Conservation (phyloP, 2,113 vertebrate species). For the Philantomba maxwellii region DNA sequence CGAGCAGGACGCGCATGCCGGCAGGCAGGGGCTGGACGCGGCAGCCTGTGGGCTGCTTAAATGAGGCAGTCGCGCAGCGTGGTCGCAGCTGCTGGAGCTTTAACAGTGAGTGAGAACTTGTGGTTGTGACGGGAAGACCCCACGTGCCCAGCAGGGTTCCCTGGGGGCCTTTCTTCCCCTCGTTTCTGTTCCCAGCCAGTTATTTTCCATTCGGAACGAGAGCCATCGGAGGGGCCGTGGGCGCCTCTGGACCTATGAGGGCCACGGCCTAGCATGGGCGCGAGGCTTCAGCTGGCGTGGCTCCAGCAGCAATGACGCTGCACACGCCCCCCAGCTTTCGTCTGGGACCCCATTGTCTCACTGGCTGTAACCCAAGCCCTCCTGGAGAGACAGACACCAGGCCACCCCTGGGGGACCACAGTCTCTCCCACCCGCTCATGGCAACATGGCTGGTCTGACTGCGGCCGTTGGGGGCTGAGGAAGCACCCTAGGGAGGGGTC, state of each 20-base stretch:
- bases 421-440: not conserved
- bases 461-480: not conserved
- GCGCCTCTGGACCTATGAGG: not conserved
- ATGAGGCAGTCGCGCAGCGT: rapidly evolving
- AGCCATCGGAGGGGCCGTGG: not conserved
- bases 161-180: not conserved
- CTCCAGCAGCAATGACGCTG: not conserved
- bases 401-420: not conserved
- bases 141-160: not conserved
- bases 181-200: not conserved
- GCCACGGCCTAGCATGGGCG: not conserved
- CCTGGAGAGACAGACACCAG: not conserved
- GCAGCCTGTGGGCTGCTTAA: not conserved
- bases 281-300: rapidly evolving
- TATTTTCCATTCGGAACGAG: not conserved
- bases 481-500: not conserved
- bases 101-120: not conserved
- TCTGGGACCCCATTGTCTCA: not conserved
- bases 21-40: not conserved
- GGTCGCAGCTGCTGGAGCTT: not conserved
- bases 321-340: not conserved
- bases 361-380: not conserved
- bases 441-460: not conserved
- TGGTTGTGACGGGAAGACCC: too few species aligned
- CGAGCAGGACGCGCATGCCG: not conserved